Base-by-base conservation (phyloP, 2,888 invertebrate genomes). In the Leptinotarsa haldemani region DNA sequence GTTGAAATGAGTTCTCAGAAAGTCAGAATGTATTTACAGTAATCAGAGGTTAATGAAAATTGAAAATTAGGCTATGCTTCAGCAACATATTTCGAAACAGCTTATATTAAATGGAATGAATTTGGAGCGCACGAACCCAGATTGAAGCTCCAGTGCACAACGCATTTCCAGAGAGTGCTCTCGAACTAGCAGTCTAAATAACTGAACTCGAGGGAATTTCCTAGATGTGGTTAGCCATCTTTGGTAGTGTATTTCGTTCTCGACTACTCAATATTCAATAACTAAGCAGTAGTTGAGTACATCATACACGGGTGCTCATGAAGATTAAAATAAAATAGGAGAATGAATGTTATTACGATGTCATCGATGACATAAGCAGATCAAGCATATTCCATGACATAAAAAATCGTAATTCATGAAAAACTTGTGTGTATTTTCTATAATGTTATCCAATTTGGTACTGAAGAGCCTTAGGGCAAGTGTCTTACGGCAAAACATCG, bases 191-290 rank as follows among this genome's bases (percentile, higher is more conserved):
- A 18, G 18, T 52, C 18, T 52, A 1, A 52, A 52, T 52, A 52
- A 52, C 52, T 52, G 52, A 52, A 18, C 52, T 3, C 18, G 52
- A 5, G 52, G 52, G 52, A 52, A 52, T 52, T 52, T 12, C 18
- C 52, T 12, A 12, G 7, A 52, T 52, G 52, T 18, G 52, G 52
- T 52, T 52, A 18, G 18, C 52, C 18, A 18, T 52, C 18, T 52
- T 18, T 18, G 18, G 18, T 3, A 18, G 52, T 2, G 18, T 52
- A 52, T 52, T 18, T 18, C 52, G 52, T 52, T 52, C 9, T 18
- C 18, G n/a, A 18, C 52, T 52, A 52, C 52, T 52, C 12, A 52
- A 52, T 52, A 52, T 52, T 52, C 52, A 52, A 52, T 18, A n/a
- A 52, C 18, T 7, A 12, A 52, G 12, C 52, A 52, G 52, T 52